These are phyloP conservation scores for Phallusia fumigata DNA, from an alignment of 23 tunicate species.

Conservation along the genomic window DNA sequence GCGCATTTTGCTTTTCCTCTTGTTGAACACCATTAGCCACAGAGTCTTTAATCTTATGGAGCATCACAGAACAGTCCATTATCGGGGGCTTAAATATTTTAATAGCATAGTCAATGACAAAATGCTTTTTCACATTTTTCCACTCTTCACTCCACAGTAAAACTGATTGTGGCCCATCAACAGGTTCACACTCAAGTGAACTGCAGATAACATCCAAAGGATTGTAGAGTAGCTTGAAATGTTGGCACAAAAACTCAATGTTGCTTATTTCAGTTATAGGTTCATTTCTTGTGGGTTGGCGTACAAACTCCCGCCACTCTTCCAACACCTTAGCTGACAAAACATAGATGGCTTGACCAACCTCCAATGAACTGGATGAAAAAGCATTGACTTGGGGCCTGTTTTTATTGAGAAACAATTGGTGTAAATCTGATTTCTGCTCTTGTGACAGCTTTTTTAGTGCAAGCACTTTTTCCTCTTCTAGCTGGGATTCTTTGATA, in stretches of 20 bases:
- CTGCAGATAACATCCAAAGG: slow-evolving; percentile 1
- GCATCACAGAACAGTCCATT: slow-evolving; percentile 24
- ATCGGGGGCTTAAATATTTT: slow-evolving; percentile 18
- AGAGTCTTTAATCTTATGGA: slow-evolving; percentile 23
- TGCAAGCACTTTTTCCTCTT: slow-evolving; percentile 3
- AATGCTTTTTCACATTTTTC: slow-evolving; percentile 40
- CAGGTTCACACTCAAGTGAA: not conserved
- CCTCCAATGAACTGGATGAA: not conserved
- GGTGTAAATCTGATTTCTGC: slow-evolving; percentile 43
- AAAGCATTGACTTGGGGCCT: slow-evolving; percentile 26
- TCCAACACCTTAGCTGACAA: slow-evolving; percentile 37
- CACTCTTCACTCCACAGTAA: slow-evolving; percentile 69
- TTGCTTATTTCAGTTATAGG: slow-evolving; percentile 36
- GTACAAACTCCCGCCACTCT: slow-evolving; percentile 62
- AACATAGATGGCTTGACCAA: slow-evolving; percentile 20
- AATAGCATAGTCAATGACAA: slow-evolving; percentile 43
- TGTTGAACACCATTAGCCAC: not conserved
- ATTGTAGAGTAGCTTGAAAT: slow-evolving; percentile 59
- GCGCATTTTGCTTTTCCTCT: not conserved
- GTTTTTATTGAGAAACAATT: slow-evolving; percentile 59
- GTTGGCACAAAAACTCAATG: slow-evolving; percentile 50
- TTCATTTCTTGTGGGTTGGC: slow-evolving; percentile 45
- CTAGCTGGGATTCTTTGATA: slow-evolving; percentile 15
- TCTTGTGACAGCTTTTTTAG: slow-evolving; percentile 29
- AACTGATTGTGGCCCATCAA: slow-evolving; percentile 5